Evolutionary conservation across 2,888 invertebrate genomes (phyloP), one percentile per base, ranked within the genome.

Genomic region (Athalia circularis): DNA sequence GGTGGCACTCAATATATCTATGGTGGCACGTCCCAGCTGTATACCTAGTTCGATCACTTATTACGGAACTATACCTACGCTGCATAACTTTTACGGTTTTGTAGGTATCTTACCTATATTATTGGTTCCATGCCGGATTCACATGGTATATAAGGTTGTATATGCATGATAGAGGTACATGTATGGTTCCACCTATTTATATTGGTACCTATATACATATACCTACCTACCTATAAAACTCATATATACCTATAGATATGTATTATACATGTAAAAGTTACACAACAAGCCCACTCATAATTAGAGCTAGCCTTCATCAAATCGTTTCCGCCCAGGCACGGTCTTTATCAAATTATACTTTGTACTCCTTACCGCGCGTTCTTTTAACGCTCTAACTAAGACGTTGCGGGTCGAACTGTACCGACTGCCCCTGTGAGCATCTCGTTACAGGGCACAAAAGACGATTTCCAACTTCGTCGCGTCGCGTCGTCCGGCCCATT

Each of bases 301-400:
- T 85, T 83, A 81, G 81, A 80, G 2, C 29, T 29, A 29, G 80
- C 83, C 82, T 84, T 80, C 83, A 81, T 84, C 86, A 86, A 87
- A 86, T 84, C 83, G 83, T 86, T 87, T 87, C 86, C 86, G 84
- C 82, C 80, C 82, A 82, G 82, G 79, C 82, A 79, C 80, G 83
- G 83, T 84, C 85, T 85, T 87, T 86, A 87, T 86, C 85, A 81
- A 84, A 85, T 87, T 84, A 86, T 83, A 82, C 81, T 83, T 81
- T 80, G 80, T 82, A 70, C 67, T 77, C 64, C 62, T 70, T 64
- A 72, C 72, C 72, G 72, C 72, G 52, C 72, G 72, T 59, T 59
- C 72, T 72, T 72, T 72, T 59, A 59, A 72, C 72, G 72, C 72
- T 59, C 59, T 5, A 57, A 72, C 59, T 5, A 57, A 72, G 72